Evolutionary conservation across 2,888 invertebrate genomes (phyloP).

Genomic region (Geophilus truncorum): DNA sequence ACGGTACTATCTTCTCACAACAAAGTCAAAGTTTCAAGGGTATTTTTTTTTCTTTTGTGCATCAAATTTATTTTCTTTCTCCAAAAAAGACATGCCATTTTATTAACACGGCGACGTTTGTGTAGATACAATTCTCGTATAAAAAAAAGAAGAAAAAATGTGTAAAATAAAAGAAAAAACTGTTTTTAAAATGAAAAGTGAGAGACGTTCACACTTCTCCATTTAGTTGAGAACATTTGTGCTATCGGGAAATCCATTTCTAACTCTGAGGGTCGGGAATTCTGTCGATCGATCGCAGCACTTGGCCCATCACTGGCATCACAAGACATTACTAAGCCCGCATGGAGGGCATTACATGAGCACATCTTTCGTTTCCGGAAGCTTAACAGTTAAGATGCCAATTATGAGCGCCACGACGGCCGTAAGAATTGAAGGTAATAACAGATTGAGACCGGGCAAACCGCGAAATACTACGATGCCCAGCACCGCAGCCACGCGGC

Average conservation of each 20-base stretch:
- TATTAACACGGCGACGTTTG: not conserved
- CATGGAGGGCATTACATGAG: not conserved
- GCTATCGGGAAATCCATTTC: not conserved
- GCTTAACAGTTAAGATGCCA: conserved; percentile 49
- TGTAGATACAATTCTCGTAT: not conserved
- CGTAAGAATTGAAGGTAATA: conserved; percentile 51
- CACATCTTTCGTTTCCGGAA: conserved; percentile 50
- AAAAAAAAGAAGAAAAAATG: not conserved
- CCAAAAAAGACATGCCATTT: not conserved
- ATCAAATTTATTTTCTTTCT: not conserved
- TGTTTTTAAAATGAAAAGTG: not conserved
- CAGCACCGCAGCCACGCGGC: conserved; percentile 50
- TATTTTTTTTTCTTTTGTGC: not conserved
- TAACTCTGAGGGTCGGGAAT: not conserved
- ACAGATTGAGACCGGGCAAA: conserved; percentile 48
- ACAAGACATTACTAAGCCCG: not conserved
- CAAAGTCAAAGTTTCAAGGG: not conserved
- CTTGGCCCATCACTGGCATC: not conserved
- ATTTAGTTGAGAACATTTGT: not conserved
- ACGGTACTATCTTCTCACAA: not conserved
- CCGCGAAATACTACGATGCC: conserved; percentile 51
- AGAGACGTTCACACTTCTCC: not conserved
- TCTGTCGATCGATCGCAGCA: not conserved
- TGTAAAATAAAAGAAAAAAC: not conserved
- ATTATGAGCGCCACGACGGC: conserved; percentile 49